phyloP scores from a whole-genome alignment of 2,797 vertebrate genomes.

The Myotis pilosus region DNA sequence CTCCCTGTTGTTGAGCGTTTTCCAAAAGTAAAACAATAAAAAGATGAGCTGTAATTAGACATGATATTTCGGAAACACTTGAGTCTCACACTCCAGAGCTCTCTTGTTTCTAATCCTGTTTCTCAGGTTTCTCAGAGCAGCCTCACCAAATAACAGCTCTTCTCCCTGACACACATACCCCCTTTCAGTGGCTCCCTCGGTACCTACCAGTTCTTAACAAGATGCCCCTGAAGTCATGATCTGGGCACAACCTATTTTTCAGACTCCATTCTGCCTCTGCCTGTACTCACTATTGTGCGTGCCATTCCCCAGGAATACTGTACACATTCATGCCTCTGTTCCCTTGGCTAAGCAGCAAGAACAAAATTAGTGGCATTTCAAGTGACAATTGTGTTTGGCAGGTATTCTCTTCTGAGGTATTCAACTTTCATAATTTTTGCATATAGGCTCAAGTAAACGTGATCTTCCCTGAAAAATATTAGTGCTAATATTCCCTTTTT shows the following conservation, averaged over 20 bases:
- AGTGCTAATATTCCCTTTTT: background rate
- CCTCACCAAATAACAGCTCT: background rate
- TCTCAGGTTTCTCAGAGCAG: background rate
- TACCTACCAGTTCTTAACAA: background rate
- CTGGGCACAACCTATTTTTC: background rate
- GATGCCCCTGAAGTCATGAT: background rate
- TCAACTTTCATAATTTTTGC: background rate
- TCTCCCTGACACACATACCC: background rate
- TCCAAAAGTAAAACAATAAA: background rate
- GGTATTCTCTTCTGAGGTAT: background rate
- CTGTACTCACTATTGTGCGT: background rate
- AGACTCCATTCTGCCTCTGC: background rate
- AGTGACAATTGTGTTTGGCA: background rate
- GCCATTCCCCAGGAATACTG: background rate
- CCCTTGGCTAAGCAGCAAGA: background rate
- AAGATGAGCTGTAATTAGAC: background rate
- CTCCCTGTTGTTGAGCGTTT: background rate
- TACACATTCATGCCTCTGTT: background rate
- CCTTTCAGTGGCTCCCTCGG: background rate
- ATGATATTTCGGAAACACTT: background rate
- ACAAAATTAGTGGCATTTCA: conserved; percentile 18
- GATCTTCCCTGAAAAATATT: conserved; percentile 25
- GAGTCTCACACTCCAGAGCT: background rate
- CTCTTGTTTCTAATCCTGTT: background rate
- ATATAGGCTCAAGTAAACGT: background rate